These are phyloP conservation scores for Oxystoma pomonae DNA, from an alignment of 2,888 invertebrate genomes.

Conservation along the genomic window DNA sequence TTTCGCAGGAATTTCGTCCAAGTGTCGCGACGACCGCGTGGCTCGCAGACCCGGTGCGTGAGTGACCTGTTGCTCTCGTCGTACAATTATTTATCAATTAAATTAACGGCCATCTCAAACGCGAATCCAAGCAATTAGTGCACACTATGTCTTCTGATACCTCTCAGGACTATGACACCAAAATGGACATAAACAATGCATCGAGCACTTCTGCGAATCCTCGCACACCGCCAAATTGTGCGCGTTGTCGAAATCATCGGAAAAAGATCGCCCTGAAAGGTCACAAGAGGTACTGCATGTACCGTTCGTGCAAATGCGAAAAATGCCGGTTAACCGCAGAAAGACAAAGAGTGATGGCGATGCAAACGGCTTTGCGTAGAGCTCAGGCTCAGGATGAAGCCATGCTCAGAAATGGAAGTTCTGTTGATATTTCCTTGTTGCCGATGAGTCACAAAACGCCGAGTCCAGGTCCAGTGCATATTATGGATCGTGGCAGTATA, in stretches of 20 bases:
- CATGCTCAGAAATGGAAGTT: slow-evolving; percentile 41
- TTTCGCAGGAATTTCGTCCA: slow-evolving; percentile 20
- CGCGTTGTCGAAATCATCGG: slow-evolving; percentile 89
- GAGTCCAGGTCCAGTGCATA: slow-evolving; percentile 46
- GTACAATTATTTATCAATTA: too few relatives aligned
- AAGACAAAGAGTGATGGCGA: slow-evolving; percentile 84
- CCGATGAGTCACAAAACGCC: slow-evolving; percentile 39
- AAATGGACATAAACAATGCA: slow-evolving; percentile 50
- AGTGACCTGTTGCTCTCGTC: slow-evolving; percentile 13
- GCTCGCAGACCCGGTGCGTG: slow-evolving; percentile 13
- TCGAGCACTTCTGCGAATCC: slow-evolving; percentile 58
- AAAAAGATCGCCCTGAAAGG: slow-evolving; percentile 84
- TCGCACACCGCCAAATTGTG: slow-evolving; percentile 87
- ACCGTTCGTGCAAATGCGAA: slow-evolving; percentile 77
- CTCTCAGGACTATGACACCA: slow-evolving; percentile 50
- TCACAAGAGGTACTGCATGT: slow-evolving; percentile 89
- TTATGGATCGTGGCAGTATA: slow-evolving; percentile 37
- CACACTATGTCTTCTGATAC: slow-evolving; percentile 44
- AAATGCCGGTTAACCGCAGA: slow-evolving; percentile 85
- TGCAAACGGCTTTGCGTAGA: slow-evolving; percentile 77
- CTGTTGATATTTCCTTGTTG: slow-evolving; percentile 45
- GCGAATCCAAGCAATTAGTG: neutral
- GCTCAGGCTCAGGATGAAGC: slow-evolving; percentile 85
- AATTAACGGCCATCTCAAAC: too few relatives aligned
- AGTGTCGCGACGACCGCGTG: slow-evolving; percentile 14